Conservation (phyloP, 2,888 invertebrate species). For the Automeris io region DNA sequence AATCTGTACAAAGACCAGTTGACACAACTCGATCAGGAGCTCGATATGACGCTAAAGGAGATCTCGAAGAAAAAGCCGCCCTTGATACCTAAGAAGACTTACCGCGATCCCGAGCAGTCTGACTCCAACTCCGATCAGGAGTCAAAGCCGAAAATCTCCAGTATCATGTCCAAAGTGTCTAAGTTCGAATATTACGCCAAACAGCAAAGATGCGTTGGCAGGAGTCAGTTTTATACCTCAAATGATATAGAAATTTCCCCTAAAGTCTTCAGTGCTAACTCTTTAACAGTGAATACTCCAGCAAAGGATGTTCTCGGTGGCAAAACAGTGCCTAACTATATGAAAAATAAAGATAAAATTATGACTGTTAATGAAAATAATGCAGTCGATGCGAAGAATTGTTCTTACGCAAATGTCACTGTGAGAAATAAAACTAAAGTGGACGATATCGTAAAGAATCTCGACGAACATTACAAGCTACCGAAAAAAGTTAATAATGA, state of each 20-base stretch:
- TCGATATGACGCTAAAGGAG: conserved; percentile 65
- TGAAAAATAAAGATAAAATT: conserved; percentile 54
- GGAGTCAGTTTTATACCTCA: conserved; percentile 62
- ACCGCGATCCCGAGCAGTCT: conserved; percentile 64
- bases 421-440: conserved; percentile 63
- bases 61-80: conserved; percentile 80
- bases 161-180: conserved; percentile 85
- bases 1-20: conserved; percentile 58
- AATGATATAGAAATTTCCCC: conserved; percentile 77
- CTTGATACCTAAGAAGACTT: conserved; percentile 78
- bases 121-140: conserved; percentile 72
- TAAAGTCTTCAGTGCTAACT: conserved; percentile 88
- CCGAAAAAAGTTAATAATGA: conserved; percentile 66
- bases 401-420: conserved; percentile 60
- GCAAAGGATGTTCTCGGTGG: conserved; percentile 88
- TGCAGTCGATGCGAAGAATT: conserved; percentile 47
- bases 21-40: conserved; percentile 58
- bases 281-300: conserved; percentile 87
- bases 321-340: conserved; percentile 77
- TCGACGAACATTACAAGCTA: conserved; percentile 54
- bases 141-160: conserved; percentile 55
- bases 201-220: conserved; percentile 72
- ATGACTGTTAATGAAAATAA: conserved; percentile 44
- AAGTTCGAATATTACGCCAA: conserved; percentile 88
- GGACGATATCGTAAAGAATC: conserved; percentile 68